phyloP scores from a whole-genome alignment of 2,113 vertebrate genomes.

The Pleuronectes platessa region DNA sequence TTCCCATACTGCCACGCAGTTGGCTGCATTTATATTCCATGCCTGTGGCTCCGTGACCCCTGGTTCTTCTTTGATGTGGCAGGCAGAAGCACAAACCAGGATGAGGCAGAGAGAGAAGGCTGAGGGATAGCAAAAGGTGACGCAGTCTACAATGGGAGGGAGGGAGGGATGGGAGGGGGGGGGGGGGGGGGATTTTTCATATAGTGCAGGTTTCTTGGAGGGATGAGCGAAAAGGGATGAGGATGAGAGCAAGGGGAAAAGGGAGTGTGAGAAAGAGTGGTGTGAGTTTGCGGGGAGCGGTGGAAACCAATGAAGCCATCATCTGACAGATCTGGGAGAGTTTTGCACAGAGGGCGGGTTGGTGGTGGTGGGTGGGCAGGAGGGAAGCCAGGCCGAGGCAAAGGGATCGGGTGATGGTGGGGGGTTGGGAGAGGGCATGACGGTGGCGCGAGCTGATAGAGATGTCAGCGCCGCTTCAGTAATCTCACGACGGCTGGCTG shows the following conservation, averaged over 20 bases:
- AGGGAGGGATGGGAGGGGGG: constrained; percentile 60
- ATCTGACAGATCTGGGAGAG: constrained; percentile 92
- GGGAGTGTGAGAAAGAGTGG: constrained; percentile 53
- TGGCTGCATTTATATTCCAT: constrained; percentile 93
- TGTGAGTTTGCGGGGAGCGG: constrained; percentile 68
- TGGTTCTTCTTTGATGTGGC: constrained; percentile 98
- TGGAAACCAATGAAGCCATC: constrained; percentile 90
- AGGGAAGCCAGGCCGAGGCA: constrained; percentile 58
- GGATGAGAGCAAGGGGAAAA: constrained; percentile 42
- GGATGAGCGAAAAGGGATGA: constrained; percentile 69
- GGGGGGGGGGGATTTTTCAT: constrained; percentile 58
- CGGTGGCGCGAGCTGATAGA: constrained; percentile 90
- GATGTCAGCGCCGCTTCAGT: constrained; percentile 92
- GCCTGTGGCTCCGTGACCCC: constrained; percentile 94
- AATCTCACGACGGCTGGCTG: constrained; percentile 90
- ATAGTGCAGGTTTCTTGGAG: constrained; percentile 60
- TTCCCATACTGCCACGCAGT: constrained; percentile 86
- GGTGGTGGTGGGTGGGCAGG: constrained; percentile 70
- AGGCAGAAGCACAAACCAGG: constrained; percentile 86
- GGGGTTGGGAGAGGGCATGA: constrained; percentile 81
- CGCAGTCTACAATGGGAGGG: constrained; percentile 72
- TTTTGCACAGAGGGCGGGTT: constrained; percentile 70
- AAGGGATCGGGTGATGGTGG: constrained; percentile 66
- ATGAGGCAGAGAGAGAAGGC: constrained; percentile 78
- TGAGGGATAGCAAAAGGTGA: constrained; percentile 89